Evolutionary conservation across 2,888 invertebrate genomes (phyloP), one percentile per base, ranked within the genome.

Genomic region (Ormyrus pomaceus): DNA sequence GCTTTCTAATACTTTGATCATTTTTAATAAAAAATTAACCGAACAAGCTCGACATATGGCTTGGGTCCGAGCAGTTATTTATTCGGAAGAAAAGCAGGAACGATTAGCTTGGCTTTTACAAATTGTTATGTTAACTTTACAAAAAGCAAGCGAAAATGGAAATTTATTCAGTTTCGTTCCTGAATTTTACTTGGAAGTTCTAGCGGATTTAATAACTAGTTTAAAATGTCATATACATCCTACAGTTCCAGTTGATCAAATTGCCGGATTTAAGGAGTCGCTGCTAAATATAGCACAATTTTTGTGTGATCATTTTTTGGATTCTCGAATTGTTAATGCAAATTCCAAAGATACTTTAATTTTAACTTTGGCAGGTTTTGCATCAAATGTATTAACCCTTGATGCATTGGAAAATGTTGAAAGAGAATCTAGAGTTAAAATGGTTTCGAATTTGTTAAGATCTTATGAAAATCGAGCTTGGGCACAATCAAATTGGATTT

Each of bases 401-500:
- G 92, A 93, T 64, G 94, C 95, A 0, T 91, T 96, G 6, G 96
- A 96, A 87, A 92, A 92, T 80, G 93, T 95, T 19, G 93, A 95
- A 0, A 75, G 91, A n/a, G 93, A 94, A 83, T 93, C 93, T 92
- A 94, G 88, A 85, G 88, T 92, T 86, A 91, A 91, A 58, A 93
- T 96, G 92, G 93, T 96, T 0, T 93, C 93, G 56, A 94, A 95
- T 77, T 90, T 96, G 79, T 90, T 96, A 46, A 93, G 94, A 7
- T 96, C 96, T 0, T 96, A 96, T 87, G 95, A 96, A 89, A 95
- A 95, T 89, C 92, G 96, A 55, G 95, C 96, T 1, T 94, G 95
- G 95, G 96, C 96, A 13, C 96, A 96, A 86, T 95, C 95, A 70
- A 96, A 96, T 91, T 96, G 96, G 95, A 94, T 96, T 82, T 91